These are phyloP conservation scores for Bradypodion ventrale DNA, from an alignment of 2,797 vertebrate species.

Conservation along the genomic window DNA sequence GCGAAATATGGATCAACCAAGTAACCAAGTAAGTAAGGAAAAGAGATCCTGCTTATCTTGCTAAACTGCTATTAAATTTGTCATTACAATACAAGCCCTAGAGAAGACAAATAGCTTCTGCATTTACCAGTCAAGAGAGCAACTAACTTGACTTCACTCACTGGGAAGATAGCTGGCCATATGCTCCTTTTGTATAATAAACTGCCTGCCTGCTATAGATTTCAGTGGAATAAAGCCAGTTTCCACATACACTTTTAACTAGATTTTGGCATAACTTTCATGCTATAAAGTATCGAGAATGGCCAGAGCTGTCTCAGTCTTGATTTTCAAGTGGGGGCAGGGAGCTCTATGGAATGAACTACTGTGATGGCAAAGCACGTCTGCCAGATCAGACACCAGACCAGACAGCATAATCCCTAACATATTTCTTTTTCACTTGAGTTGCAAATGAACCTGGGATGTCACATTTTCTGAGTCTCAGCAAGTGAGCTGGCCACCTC, in stretches of 20 bases:
- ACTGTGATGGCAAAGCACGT: constrained; percentile 8
- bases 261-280: constrained; percentile 26
- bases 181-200: constrained; percentile 40
- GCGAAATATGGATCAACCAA: too few species aligned
- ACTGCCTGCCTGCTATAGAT: constrained; percentile 22
- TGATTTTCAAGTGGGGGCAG: neutral
- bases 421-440: neutral
- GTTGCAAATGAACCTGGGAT: neutral
- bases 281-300: constrained; percentile 34
- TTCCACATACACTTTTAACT: constrained; percentile 36
- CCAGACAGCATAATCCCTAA: constrained; percentile 3
- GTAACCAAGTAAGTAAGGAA: too few species aligned
- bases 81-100: neutral
- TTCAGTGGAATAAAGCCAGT: constrained; percentile 19
- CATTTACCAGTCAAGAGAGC: constrained; percentile 22
- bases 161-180: constrained; percentile 18
- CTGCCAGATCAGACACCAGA: constrained; percentile 4
- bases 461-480: neutral
- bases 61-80: constrained; percentile 1
- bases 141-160: constrained; percentile 1
- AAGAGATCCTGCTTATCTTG: neutral
- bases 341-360: neutral
- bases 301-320: constrained; percentile 23
- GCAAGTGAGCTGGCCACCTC: neutral
- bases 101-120: neutral